Conservation (phyloP, 2,888 invertebrate genomes). For the Itoplectis maculator region DNA sequence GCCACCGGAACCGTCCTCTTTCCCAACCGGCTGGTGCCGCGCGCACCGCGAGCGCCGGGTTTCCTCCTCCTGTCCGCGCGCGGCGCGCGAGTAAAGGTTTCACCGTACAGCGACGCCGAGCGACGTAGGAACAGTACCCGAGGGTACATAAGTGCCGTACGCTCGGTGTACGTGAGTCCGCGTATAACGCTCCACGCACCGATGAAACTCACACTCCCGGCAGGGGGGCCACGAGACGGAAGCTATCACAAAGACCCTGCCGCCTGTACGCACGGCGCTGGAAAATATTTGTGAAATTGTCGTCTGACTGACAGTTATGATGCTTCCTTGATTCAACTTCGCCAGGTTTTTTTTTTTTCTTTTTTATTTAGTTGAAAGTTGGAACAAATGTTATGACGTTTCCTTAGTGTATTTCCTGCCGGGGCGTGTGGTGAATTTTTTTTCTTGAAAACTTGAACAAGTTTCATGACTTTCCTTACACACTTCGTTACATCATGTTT, state of each 20-base stretch:
- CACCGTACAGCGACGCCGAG: constrained; percentile 39
- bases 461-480: too few relatives aligned
- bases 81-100: constrained; percentile 39
- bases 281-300: neutral
- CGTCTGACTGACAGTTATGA: neutral
- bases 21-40: constrained; percentile 68
- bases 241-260: neutral
- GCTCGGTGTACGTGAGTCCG: too few relatives aligned
- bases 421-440: too few relatives aligned
- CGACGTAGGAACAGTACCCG: too few relatives aligned
- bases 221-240: constrained; percentile 15
- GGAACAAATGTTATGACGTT: too few relatives aligned
- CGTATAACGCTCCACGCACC: constrained; percentile 59
- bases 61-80: constrained; percentile 32
- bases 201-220: constrained; percentile 52
- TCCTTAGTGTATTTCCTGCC: too few relatives aligned
- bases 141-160: too few relatives aligned
- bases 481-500: too few relatives aligned
- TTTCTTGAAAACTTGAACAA: too few relatives aligned
- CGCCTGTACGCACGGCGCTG: neutral
- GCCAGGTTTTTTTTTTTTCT: too few relatives aligned
- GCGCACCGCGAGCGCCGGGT: constrained; percentile 17
- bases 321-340: neutral
- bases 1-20: constrained; percentile 77
- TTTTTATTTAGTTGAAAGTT: too few relatives aligned